phyloP scores from a whole-genome alignment of 2,888 invertebrate genomes.

The Bembecia ichneumoniformis region DNA sequence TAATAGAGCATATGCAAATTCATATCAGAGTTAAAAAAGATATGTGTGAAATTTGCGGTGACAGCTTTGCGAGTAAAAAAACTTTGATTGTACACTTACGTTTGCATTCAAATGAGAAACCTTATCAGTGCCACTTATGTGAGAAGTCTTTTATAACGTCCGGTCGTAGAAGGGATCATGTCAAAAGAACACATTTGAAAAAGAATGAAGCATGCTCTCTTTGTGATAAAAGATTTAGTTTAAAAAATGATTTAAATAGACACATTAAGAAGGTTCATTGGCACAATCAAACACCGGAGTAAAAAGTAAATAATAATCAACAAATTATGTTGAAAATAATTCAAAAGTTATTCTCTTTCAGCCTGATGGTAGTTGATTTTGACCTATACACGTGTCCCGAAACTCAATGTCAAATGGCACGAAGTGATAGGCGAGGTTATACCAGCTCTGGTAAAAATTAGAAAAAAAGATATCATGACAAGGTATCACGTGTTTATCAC shows the following conservation, averaged over 20 bases:
- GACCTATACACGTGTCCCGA: no score
- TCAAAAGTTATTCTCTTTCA: not conserved
- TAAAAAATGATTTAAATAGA: slow-evolving; percentile 39
- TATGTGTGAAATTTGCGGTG: slow-evolving; percentile 42
- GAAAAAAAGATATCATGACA: no score
- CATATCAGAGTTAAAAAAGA: slow-evolving; percentile 28
- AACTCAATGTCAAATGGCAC: no score
- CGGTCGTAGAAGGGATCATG: slow-evolving; percentile 38
- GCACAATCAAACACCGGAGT: not conserved
- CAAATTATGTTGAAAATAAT: not conserved
- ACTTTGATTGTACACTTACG: slow-evolving; percentile 37
- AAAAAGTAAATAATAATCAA: not conserved
- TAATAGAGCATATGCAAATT: slow-evolving; percentile 29
- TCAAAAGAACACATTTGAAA: slow-evolving; percentile 37
- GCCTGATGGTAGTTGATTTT: not conserved
- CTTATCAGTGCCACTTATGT: slow-evolving; percentile 37
- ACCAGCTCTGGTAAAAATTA: no score
- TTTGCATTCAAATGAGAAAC: slow-evolving; percentile 34
- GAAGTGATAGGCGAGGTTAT: no score
- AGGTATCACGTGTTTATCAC: no score
- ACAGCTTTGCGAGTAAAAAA: slow-evolving; percentile 32
- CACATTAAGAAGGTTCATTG: slow-evolving; percentile 35
- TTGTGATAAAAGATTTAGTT: slow-evolving; percentile 41
- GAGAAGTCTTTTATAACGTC: slow-evolving; percentile 34
- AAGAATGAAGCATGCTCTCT: slow-evolving; percentile 30